phyloP scores from a whole-genome alignment of 2,797 vertebrate species.

The Siniperca obscura region DNA sequence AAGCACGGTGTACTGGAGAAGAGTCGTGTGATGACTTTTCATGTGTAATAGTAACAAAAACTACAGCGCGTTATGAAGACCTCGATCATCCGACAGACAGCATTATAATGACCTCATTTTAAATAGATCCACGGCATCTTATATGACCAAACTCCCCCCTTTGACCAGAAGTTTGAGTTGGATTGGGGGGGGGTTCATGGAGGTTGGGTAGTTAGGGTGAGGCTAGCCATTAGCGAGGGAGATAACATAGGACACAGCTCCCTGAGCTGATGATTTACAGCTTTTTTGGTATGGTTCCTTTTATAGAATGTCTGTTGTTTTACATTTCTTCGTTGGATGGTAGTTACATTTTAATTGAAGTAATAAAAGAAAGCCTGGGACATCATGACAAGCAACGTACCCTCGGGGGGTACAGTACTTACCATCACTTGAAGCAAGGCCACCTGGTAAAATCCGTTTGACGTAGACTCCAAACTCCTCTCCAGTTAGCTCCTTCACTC shows the following conservation, averaged over 20 bases:
- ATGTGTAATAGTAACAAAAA: too few species aligned
- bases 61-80: too few species aligned
- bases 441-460: slow-evolving; percentile 92
- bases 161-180: neutral
- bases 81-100: neutral
- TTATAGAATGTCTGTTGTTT: neutral
- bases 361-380: neutral
- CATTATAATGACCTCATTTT: neutral
- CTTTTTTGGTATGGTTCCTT: neutral
- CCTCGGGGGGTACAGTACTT: slow-evolving; percentile 31
- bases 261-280: neutral
- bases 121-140: neutral
- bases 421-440: slow-evolving; percentile 91
- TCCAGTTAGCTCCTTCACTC: slow-evolving; percentile 89
- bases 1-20: too few species aligned
- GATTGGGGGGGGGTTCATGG: too few species aligned
- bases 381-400: neutral
- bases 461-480: slow-evolving; percentile 94
- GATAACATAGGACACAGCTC: neutral
- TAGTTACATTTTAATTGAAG: neutral
- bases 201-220: too few species aligned
- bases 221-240: too few species aligned
- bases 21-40: too few species aligned
- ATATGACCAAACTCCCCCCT: neutral
- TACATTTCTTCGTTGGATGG: neutral